Evolutionary conservation across 2,113 vertebrate genomes (phyloP).

Genomic region (Etia nguti): DNA sequence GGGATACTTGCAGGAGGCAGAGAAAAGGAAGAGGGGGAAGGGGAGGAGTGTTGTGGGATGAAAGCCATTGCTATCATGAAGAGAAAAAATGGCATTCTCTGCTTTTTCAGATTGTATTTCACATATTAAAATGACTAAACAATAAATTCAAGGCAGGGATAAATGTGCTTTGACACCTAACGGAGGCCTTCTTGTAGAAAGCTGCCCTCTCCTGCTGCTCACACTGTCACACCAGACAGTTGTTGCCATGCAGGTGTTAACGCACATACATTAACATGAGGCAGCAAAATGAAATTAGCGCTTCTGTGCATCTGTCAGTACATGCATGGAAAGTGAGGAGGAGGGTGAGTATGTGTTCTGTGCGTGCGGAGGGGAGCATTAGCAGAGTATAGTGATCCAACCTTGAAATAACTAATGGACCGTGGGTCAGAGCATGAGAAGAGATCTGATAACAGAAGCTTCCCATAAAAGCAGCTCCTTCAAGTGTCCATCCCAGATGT

Average conservation of each 20-base stretch:
- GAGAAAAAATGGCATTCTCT: neutral
- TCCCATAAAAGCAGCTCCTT: conserved; percentile 24
- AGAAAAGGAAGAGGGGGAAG: conserved; percentile 16
- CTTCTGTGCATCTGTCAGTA: neutral
- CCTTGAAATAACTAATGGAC: conserved; percentile 38
- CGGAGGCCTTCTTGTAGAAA: conserved; percentile 28
- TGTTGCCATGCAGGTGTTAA: conserved; percentile 35
- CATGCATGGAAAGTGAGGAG: neutral
- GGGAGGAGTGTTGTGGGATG: conserved; percentile 8
- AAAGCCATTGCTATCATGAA: conserved; percentile 42
- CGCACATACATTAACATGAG: conserved; percentile 24
- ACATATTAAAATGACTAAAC: neutral
- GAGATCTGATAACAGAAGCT: conserved; percentile 41
- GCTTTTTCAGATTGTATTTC: neutral
- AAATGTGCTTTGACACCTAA: neutral
- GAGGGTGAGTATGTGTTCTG: neutral
- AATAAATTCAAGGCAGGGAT: neutral
- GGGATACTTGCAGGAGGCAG: conserved; percentile 49
- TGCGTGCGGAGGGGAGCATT: neutral
- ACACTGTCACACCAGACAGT: conserved; percentile 11
- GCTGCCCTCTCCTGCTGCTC: conserved; percentile 18
- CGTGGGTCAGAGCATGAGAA: conserved; percentile 29
- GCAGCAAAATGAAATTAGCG: conserved; percentile 2
- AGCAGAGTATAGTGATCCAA: conserved; percentile 6
- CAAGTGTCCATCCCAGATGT: conserved; percentile 39